Evolutionary conservation across 2,888 invertebrate genomes (phyloP), one percentile per base, ranked within the genome.

Genomic region (Spatulosminthurus flaviceps): DNA sequence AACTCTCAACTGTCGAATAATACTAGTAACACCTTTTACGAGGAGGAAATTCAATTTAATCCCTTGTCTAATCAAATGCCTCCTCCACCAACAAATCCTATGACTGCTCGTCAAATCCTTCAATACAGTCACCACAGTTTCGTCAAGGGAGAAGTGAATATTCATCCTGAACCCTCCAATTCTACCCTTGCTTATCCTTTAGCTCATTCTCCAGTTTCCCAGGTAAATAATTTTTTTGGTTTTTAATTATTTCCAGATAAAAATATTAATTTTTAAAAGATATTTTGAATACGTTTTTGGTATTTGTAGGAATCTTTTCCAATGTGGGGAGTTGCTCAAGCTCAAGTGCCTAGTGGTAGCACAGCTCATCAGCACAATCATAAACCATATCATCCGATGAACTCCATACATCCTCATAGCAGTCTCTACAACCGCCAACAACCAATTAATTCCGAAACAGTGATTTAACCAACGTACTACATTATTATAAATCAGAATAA

Each of bases 171-270:
- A 78, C 79, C 78, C 42, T 74, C 66, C 75, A 83, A 81, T 79
- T 81, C 76, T 24, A 21, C 81, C 1, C 81, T 85, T 66, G 82
- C 83, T 0, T 85, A 84, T 77, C 85, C 85, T 0, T 60, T 85
- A 34, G 85, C 85, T 34, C 85, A 85, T 78, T 85, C 85, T 13
- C 85, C 85, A 0, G 83, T 85, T 11, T 85, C 85, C 24, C 85
- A 85, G 82, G 85, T 85, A 77, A n/a, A 13, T 51, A 78, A 24
- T 5, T 4, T 29, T 71, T 21, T 26, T 24, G 4, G 5, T 73
- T 24, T 28, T 71, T 11, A 71, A 29, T n/a, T n/a, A n/a, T 34
- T 34, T 34, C 34, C 9, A 21, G 9, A 34, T 34, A 9, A 19
- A n/a, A n/a, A n/a, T n/a, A n/a, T n/a, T n/a, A n/a, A n/a, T n/a